These are phyloP conservation scores for Corbicula japonica DNA, from an alignment of 2,888 invertebrate genomes.

Conservation along the genomic window DNA sequence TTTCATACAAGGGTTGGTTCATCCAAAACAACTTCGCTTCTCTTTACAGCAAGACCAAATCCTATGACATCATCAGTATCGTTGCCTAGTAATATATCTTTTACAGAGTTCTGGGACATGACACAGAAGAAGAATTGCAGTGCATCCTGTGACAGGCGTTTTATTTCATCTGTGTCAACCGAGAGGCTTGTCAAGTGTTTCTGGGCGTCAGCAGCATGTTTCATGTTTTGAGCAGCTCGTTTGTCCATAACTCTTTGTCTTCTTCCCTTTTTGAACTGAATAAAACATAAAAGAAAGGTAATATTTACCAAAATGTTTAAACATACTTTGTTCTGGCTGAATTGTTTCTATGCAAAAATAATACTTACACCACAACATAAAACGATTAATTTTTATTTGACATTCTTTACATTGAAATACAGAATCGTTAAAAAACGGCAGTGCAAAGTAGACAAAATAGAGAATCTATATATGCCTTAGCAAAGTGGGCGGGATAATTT, in stretches of 20 bases:
- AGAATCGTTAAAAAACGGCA: too few species aligned
- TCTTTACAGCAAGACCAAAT: conserved; percentile 73
- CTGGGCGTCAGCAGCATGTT: conserved; percentile 62
- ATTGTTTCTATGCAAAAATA: too few species aligned
- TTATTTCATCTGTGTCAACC: conserved; percentile 58
- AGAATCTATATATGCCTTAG: too few species aligned
- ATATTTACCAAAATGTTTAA: neutral
- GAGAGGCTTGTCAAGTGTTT: conserved; percentile 50
- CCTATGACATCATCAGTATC: conserved; percentile 75
- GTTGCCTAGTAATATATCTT: conserved; percentile 70
- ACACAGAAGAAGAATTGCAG: conserved; percentile 72
- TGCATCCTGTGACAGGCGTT: conserved; percentile 63
- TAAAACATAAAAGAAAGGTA: neutral
- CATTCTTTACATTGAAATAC: too few species aligned
- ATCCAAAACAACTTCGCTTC: conserved; percentile 74
- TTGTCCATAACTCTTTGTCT: conserved; percentile 74
- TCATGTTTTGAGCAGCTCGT: conserved; percentile 71
- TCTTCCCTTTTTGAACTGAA: conserved; percentile 72
- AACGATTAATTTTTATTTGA: too few species aligned
- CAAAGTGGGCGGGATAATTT: too few species aligned
- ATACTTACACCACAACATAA: too few species aligned
- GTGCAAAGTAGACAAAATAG: too few species aligned
- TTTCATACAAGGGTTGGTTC: conserved; percentile 69
- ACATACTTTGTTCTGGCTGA: too few species aligned
- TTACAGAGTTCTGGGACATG: conserved; percentile 69